Base-by-base conservation (phyloP, 2,113 vertebrate species). In the Dromaius novaehollandiae region DNA sequence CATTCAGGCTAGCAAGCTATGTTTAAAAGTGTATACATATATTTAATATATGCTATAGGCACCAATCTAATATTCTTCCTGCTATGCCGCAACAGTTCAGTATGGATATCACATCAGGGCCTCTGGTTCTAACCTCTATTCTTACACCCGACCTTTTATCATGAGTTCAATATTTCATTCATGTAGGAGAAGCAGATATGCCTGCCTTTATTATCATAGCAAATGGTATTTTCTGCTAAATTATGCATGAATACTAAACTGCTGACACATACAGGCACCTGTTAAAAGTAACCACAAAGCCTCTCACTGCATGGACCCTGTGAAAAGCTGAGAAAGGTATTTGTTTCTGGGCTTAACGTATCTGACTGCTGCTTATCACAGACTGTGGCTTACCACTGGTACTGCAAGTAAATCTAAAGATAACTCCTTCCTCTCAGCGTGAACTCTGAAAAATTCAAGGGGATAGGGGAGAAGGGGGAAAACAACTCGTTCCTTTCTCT, bases 41-140 rank as follows among this genome's bases (percentile, higher is more conserved):
- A 55, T 22, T 38, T 34, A 28, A 20, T 5, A 65, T 0, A 0
- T 61, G 66, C 32, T 53, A 30, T n/a, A 71, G 51, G 73, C 51
- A 71, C 22, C 32, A 7, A 44, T 34, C 56, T 66, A 8, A 42
- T 25, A 25, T 7, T 79, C 36, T 30, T n/a, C 53, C 51, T 44
- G 32, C 50, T 51, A 5, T 12, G 38, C 66, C 48, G 82, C 75
- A 56, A 7, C 44, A 25, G 25, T 3, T 80, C 26, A 3, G 40
- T 5, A 4, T 1, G 40, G 44, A 44, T 4, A 51, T 9, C 15
- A 1, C 44, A 56, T 6, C 85, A 3, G 30, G 15, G 85, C 48
- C 70, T 36, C 55, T 0, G 0, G 20, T 68, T 77, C n/a, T 50
- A 68, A 32, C 5, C 25, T 56, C 15, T 16, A 9, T 75, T 38